These are phyloP conservation scores for Noctua comes DNA, from an alignment of 2,888 invertebrate species.

Conservation along the genomic window DNA sequence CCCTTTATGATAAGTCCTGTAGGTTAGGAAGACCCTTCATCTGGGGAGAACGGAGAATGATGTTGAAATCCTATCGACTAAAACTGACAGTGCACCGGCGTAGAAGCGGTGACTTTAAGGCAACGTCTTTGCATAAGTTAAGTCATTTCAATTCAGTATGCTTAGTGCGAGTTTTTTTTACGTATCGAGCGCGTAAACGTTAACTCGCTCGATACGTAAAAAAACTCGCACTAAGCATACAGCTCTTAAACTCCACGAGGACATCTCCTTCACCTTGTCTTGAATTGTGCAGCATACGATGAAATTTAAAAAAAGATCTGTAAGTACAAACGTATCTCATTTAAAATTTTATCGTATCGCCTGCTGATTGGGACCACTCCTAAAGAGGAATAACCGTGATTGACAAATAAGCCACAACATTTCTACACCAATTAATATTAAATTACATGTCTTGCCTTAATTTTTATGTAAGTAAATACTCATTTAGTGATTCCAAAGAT, in stretches of 20 bases:
- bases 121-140: background rate
- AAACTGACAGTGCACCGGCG: background rate
- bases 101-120: background rate
- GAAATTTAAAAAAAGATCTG: background rate
- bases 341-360: background rate
- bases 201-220: too few species aligned
- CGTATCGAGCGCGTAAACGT: too few species aligned
- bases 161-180: too few species aligned
- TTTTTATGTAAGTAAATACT: constrained; percentile 12
- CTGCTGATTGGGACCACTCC: background rate
- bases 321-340: background rate
- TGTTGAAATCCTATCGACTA: background rate
- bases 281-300: background rate
- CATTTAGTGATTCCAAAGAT: constrained; percentile 10
- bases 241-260: background rate
- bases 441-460: background rate
- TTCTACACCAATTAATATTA: constrained; percentile 5
- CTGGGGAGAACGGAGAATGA: background rate
- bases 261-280: constrained; percentile 17
- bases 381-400: background rate
- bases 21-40: background rate
- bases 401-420: constrained; percentile 8
- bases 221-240: too few species aligned
- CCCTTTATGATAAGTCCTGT: too few species aligned
- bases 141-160: constrained; percentile 5